Base-by-base conservation (phyloP, 2,113 vertebrate species). In the Scomber colias region DNA sequence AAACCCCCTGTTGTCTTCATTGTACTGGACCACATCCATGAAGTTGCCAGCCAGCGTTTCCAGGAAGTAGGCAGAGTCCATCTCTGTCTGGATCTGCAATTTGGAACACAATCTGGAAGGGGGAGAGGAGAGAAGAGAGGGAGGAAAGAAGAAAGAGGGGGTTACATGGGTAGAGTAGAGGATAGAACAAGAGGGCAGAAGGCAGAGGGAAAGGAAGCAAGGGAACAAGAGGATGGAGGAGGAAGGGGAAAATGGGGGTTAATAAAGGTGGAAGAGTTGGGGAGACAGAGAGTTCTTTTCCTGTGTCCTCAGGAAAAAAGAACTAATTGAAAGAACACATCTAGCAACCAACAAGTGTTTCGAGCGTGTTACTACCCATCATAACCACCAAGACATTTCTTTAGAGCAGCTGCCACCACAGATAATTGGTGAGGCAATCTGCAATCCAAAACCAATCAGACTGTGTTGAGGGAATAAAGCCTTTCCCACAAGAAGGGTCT, bases 1-100 rank as follows among this genome's bases (percentile, higher is more conserved):
- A 89, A 93, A 93, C 55, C 46, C 86, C 45, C 88, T n/a, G 71
- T 90, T 95, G 88, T 92, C 92, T 92, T 94, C 79, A 57, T 91
- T 92, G 81, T 90, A 94, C 70, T 93, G 90, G 70, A 95, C 92
- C 61, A 95, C 89, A 57, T 92, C 88, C 93, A 89, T 89, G 57
- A 89, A 91, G 81, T 86, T 93, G n/a, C 92, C 93, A 44, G 91
- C 93, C 72, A 95, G 77, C 0, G 64, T 88, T 83, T 95, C 92
- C 67, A 93, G 69, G 77, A 92, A 86, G 84, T 89, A 90, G 46
- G 90, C 79, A 65, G 75, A 84, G 57, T 95, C 91, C 89, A 77
- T 92, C 65, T 91, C 60, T 24, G 90, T 90, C 66, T 78, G 70
- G 0, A 66, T 89, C 75, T 94, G 87, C 72, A 95, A 87, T 63